These are phyloP conservation scores for Dascillus cervinus DNA, from an alignment of 2,888 invertebrate genomes.

Conservation along the genomic window DNA sequence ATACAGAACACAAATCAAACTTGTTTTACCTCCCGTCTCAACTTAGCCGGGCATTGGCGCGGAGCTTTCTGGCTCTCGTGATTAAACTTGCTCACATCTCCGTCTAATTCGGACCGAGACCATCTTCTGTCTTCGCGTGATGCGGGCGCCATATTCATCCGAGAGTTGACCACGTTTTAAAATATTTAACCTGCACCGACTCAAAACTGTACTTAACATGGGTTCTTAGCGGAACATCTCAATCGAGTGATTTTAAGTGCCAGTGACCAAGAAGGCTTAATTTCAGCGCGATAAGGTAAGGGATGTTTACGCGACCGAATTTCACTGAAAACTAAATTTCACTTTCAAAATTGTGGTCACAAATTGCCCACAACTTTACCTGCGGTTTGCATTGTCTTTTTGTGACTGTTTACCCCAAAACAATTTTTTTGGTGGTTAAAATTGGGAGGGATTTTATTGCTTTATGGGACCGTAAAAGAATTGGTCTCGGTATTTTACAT, in stretches of 20 bases:
- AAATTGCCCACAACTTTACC: too few species aligned
- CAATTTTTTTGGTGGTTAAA: conserved; percentile 9
- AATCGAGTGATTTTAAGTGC: too few species aligned
- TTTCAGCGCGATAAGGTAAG: too few species aligned
- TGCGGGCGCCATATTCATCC: conserved; percentile 29
- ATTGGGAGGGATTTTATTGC: conserved; percentile 19
- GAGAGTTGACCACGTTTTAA: conserved; percentile 29
- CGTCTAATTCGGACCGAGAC: conserved; percentile 14
- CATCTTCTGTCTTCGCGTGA: conserved; percentile 17
- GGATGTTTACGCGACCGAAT: conserved; percentile 9
- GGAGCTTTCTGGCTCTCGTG: conserved; percentile 20
- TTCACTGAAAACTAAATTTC: conserved; percentile 11
- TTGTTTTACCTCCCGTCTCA: conserved; percentile 32
- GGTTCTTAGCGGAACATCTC: conserved; percentile 25
- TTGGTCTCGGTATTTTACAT: conserved; percentile 8
- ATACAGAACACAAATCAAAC: conserved; percentile 25
- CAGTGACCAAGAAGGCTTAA: too few species aligned
- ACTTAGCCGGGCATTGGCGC: conserved; percentile 27
- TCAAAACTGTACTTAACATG: conserved; percentile 27
- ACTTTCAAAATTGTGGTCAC: conserved; percentile 9
- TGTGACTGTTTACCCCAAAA: too few species aligned
- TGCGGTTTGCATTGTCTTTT: too few species aligned
- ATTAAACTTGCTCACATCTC: conserved; percentile 20
- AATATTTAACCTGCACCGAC: conserved; percentile 33
- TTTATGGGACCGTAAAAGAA: conserved; percentile 19